These are phyloP conservation scores for Gnathonemus echidnorhynchus DNA, from an alignment of 2,113 vertebrate genomes.

Conservation along the genomic window DNA sequence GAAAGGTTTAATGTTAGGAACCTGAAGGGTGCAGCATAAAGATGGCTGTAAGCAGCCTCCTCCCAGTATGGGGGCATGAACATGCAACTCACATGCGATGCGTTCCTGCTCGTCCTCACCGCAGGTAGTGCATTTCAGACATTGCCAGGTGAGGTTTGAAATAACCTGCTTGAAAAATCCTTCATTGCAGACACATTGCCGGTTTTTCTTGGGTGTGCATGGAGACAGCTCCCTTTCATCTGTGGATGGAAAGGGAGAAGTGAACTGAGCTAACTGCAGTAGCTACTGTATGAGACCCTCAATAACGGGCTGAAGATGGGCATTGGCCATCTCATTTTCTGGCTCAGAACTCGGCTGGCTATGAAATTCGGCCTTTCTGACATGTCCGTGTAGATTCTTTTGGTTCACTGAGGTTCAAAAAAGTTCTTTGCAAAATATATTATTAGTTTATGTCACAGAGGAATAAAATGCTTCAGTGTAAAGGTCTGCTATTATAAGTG, in stretches of 20 bases:
- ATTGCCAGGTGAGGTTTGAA: not conserved
- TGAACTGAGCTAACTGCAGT: not conserved
- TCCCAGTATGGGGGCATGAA: not conserved
- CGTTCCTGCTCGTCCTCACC: not conserved
- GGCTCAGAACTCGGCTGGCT: not conserved
- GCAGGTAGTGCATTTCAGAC: slow-evolving; percentile 30
- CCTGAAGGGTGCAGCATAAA: no score
- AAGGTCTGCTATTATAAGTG: not conserved
- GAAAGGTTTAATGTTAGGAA: not conserved
- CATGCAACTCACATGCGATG: slow-evolving; percentile 40
- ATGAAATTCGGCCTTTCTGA: not conserved
- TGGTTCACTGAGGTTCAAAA: not conserved
- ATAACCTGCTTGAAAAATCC: slow-evolving; percentile 29
- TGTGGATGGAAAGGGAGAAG: not conserved
- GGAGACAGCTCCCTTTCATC: accelerated
- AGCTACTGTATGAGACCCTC: not conserved
- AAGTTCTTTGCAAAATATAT: not conserved
- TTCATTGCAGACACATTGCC: slow-evolving; percentile 36
- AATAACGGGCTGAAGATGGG: not conserved
- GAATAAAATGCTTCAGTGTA: not conserved
- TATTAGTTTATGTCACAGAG: not conserved
- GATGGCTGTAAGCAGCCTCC: not conserved
- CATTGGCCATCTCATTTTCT: not conserved
- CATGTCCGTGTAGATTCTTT: not conserved
- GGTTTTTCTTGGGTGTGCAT: slow-evolving; percentile 11